A percentile compares a stretch with the other conserved stretches of the same genome.
phyloP scores from a whole-genome alignment of 2,797 vertebrate species.

The Antrozous pallidus region DNA sequence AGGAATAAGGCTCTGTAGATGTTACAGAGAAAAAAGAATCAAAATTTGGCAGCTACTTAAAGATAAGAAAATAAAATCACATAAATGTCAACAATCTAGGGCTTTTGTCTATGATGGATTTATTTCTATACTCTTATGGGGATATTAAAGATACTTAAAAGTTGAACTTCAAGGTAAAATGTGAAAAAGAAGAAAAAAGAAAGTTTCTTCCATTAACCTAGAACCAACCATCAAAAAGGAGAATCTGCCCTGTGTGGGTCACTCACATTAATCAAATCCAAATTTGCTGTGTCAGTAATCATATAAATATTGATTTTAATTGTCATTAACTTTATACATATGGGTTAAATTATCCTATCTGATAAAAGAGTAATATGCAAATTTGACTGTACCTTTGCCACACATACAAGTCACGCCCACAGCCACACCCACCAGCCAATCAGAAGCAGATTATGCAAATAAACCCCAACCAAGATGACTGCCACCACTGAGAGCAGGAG shows the following conservation, averaged over 20 bases:
- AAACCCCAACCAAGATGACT: no score
- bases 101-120: neutral
- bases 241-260: neutral
- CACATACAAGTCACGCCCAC: no score
- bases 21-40: neutral
- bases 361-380: no score
- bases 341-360: neutral
- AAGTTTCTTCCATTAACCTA: neutral
- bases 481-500: no score
- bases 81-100: neutral
- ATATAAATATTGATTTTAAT: neutral
- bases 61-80: neutral
- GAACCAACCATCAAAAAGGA: neutral
- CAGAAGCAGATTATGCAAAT: no score
- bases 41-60: neutral
- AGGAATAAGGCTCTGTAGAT: neutral
- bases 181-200: neutral
- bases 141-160: constrained; percentile 2
- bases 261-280: neutral
- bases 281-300: neutral
- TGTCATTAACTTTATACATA: neutral
- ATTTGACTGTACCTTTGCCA: no score
- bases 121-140: neutral
- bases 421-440: no score
- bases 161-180: neutral